Percentiles rank a stretch among this genome's conserved stretches.
phyloP scores from a whole-genome alignment of 1,140 invertebrate genomes.

The Bombus waltoni region DNA sequence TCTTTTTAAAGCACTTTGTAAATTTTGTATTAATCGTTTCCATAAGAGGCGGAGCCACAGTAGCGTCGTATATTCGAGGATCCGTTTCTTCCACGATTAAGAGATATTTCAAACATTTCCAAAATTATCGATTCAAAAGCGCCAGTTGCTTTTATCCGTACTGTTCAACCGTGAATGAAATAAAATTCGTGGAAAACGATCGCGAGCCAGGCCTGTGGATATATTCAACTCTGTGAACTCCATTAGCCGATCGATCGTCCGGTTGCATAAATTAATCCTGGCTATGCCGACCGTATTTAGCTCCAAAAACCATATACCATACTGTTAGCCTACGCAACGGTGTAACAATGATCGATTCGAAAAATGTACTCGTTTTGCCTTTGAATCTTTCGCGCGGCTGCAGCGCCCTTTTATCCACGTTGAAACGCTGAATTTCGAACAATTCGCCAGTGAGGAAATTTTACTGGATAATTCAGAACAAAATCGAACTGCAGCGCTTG shows the following conservation, averaged over 20 bases:
- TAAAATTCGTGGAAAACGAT: constrained; percentile 13
- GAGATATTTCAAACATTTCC: not conserved
- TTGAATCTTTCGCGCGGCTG: constrained; percentile 22
- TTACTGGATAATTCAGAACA: constrained; percentile 25
- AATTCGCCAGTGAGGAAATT: constrained; percentile 20
- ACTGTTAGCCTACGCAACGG: not conserved
- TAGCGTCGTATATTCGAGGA: not conserved
- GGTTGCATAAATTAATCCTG: constrained; percentile 40
- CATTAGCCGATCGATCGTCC: constrained; percentile 37
- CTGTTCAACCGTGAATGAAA: not conserved
- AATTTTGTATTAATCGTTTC: not conserved
- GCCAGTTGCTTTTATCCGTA: not conserved
- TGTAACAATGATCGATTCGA: constrained; percentile 36
- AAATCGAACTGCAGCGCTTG: not conserved
- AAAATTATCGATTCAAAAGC: not conserved
- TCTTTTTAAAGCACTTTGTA: not conserved
- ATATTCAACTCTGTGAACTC: constrained; percentile 11
- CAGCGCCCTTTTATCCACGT: constrained; percentile 10
- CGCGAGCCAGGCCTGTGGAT: not conserved
- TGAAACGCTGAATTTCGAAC: constrained; percentile 26
- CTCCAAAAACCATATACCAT: constrained; percentile 28
- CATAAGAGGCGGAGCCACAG: not conserved
- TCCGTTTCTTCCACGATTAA: not conserved
- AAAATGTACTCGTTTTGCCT: constrained; percentile 16
- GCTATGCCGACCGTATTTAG: constrained; percentile 1